These are phyloP conservation scores for Ictalurus furcatus DNA, from an alignment of 2,113 vertebrate species.

Conservation along the genomic window DNA sequence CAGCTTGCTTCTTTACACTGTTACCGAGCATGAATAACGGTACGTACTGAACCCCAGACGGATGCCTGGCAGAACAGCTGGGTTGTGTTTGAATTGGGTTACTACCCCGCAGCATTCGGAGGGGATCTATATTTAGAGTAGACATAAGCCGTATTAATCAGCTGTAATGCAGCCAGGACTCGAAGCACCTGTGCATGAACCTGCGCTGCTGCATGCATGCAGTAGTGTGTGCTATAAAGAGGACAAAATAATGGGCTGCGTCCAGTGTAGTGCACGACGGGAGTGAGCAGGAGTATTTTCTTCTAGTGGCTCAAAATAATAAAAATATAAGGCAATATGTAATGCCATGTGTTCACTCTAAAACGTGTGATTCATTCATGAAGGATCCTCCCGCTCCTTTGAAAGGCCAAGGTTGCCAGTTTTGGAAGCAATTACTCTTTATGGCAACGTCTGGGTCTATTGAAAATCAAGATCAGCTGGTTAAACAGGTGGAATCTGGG, in stretches of 20 bases:
- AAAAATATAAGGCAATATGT: neutral
- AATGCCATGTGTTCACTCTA: neutral
- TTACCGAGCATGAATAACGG: neutral
- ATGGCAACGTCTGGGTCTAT: too few species aligned
- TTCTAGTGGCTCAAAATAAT: neutral
- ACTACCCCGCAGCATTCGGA: constrained; percentile 47
- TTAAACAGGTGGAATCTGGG: too few species aligned
- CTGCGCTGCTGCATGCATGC: neutral
- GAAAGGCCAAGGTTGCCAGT: neutral
- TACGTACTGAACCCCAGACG: too few species aligned
- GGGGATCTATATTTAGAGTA: constrained; percentile 63
- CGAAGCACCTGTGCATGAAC: neutral
- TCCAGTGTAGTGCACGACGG: neutral
- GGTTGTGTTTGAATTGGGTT: neutral
- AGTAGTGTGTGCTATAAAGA: neutral
- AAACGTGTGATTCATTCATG: neutral
- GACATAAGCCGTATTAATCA: constrained; percentile 64
- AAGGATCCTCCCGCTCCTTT: neutral
- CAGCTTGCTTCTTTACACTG: neutral
- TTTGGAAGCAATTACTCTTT: accelerated
- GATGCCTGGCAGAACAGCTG: neutral
- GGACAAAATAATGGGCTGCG: neutral
- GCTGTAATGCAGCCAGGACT: constrained; percentile 36
- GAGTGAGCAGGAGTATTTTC: neutral
- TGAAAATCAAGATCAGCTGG: too few species aligned